Evolutionary conservation across 1,140 invertebrate genomes (phyloP), one percentile per base, ranked within the genome.

Genomic region (Papilio polytes): DNA sequence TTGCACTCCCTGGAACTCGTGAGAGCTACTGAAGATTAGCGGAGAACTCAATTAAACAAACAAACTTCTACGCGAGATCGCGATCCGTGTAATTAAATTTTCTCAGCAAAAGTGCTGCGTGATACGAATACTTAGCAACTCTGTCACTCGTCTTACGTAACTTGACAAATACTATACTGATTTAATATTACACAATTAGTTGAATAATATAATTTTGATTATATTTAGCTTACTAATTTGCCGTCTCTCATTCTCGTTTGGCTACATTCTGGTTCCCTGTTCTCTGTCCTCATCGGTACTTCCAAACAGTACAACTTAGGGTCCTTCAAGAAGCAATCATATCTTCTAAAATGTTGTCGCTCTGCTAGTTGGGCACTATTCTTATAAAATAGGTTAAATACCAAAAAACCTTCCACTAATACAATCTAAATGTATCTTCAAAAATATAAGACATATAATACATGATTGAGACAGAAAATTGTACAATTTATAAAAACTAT

Each of bases 61-160:
- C 85, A 83, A 89, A 94, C 85, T 93, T 93, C 83, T 83, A 81
- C 56, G 81, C 82, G 83, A 89, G 90, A 89, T 92, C 91, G 88
- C 83, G 92, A 90, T 90, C 89, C 88, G 89, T 92, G 87, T 93
- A 93, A 94, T 94, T 94, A 93, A 93, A 93, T 94, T 94, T 91
- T 86, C 87, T 76, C 63, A 78, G 85, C 84, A 87, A 91, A 90
- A 92, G 87, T 89, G 85, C 83, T 87, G 88, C 88, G 88, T 92
- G 91, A 90, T 89, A 81, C 80, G 90, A 90, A 91, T 82, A 81
- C 77, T 80, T 82, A 70, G 81, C 78, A 82, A 36, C 53, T 44
- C 66, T 78, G 77, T 78, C 77, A 63, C 53, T 44, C 36, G 9
- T 78, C 81, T 80, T 70, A 13, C 72, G 72, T 80, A 78, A 73